Percentiles rank a stretch among this genome's conserved stretches.
These are phyloP conservation scores for Cacajao melanocephalus DNA, from an alignment of 2,797 vertebrate species.

Conservation along the genomic window DNA sequence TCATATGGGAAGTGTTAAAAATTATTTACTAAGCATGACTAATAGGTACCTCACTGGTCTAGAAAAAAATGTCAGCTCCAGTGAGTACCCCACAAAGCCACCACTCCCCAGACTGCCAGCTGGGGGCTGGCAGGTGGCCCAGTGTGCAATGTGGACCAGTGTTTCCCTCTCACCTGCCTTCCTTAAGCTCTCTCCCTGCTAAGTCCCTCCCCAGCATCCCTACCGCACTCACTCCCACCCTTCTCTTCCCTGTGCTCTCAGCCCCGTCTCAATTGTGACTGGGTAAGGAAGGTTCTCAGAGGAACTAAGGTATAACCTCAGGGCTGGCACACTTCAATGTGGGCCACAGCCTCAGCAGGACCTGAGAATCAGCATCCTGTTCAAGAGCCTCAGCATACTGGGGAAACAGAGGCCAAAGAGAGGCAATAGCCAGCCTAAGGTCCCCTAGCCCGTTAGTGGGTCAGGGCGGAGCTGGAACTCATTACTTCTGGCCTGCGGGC, in stretches of 20 bases:
- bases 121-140: not conserved
- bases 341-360: not conserved
- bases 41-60: not conserved
- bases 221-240: fast-evolving
- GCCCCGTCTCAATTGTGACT: not conserved
- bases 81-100: not conserved
- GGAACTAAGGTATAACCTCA: not conserved
- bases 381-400: not conserved
- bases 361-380: not conserved
- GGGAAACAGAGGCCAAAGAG: not conserved
- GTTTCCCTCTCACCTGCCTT: not conserved
- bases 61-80: not conserved
- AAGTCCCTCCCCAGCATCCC: not conserved
- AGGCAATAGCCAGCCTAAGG: not conserved
- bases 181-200: not conserved
- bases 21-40: not conserved
- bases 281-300: not conserved
- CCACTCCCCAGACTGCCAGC: not conserved
- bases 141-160: fast-evolving
- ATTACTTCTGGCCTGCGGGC: not conserved
- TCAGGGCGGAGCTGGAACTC: not conserved
- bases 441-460: not conserved
- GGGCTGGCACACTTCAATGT: not conserved
- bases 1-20: not conserved
- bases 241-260: not conserved